Evolutionary conservation across 2,888 invertebrate genomes (phyloP).

Genomic region (Pammene aurita): DNA sequence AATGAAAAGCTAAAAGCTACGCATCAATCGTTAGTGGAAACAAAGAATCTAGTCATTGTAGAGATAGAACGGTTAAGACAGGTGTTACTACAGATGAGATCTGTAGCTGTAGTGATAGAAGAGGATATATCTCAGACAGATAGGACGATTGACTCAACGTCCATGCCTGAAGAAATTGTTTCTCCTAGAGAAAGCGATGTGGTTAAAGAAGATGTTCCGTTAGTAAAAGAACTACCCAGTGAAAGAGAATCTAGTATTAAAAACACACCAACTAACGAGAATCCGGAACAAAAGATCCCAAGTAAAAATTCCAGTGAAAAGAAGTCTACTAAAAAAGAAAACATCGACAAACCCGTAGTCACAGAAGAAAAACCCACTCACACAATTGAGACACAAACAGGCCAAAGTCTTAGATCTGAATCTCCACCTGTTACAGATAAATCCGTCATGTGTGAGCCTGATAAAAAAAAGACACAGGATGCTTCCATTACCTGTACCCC

Average conservation of each 20-base stretch:
- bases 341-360: slow-evolving; percentile 45
- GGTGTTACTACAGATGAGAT: slow-evolving; percentile 71
- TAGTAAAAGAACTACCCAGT: slow-evolving; percentile 44
- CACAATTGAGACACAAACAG: slow-evolving; percentile 87
- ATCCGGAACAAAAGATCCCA: background rate
- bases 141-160: slow-evolving; percentile 86
- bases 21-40: slow-evolving; percentile 83
- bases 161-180: slow-evolving; percentile 88
- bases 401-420: slow-evolving; percentile 82
- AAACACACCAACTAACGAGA: background rate
- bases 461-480: slow-evolving; percentile 70
- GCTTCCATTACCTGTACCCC: slow-evolving; percentile 80
- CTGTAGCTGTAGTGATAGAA: slow-evolving; percentile 68
- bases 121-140: slow-evolving; percentile 82
- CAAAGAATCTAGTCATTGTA: slow-evolving; percentile 83
- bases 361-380: slow-evolving; percentile 54
- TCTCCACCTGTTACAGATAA: slow-evolving; percentile 70
- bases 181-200: slow-evolving; percentile 62
- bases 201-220: slow-evolving; percentile 49
- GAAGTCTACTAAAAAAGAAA: slow-evolving; percentile 40
- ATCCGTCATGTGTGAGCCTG: slow-evolving; percentile 72
- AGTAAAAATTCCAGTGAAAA: slow-evolving; percentile 37
- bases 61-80: slow-evolving; percentile 82
- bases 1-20: slow-evolving; percentile 83
- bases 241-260: slow-evolving; percentile 5